Conservation (phyloP, 1,140 invertebrate genomes). For the Heliconius nattereri region DNA sequence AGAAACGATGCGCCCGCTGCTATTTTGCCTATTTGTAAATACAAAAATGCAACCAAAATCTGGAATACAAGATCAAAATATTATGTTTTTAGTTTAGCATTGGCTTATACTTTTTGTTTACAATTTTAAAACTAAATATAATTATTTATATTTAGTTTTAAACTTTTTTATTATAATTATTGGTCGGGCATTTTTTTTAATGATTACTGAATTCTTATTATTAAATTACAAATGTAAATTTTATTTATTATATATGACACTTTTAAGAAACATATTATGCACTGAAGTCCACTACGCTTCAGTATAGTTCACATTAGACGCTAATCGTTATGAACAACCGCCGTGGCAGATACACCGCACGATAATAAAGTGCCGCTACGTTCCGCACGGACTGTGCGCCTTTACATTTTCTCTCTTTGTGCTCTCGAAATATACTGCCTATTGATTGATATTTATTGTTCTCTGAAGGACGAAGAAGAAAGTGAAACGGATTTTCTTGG, state of each 20-base stretch:
- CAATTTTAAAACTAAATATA: no score
- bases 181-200: no score
- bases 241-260: background rate
- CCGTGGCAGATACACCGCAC: slow-evolving; percentile 16
- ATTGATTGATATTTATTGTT: slow-evolving; percentile 23
- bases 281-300: background rate
- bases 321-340: slow-evolving; percentile 31
- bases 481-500: slow-evolving; percentile 8
- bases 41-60: background rate
- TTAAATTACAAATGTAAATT: no score
- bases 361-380: slow-evolving; percentile 27
- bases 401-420: slow-evolving; percentile 25
- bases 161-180: no score
- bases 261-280: background rate
- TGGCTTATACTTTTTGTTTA: no score
- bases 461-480: slow-evolving; percentile 20
- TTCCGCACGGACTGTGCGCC: slow-evolving; percentile 18
- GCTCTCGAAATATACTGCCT: slow-evolving; percentile 13
- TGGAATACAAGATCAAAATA: no score
- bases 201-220: no score
- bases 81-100: no score
- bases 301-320: slow-evolving; percentile 5
- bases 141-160: no score
- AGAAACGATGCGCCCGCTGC: background rate
- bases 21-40: background rate